Evolutionary conservation across 2,113 vertebrate species (phyloP).

Genomic region (Pteruthius melanotis): DNA sequence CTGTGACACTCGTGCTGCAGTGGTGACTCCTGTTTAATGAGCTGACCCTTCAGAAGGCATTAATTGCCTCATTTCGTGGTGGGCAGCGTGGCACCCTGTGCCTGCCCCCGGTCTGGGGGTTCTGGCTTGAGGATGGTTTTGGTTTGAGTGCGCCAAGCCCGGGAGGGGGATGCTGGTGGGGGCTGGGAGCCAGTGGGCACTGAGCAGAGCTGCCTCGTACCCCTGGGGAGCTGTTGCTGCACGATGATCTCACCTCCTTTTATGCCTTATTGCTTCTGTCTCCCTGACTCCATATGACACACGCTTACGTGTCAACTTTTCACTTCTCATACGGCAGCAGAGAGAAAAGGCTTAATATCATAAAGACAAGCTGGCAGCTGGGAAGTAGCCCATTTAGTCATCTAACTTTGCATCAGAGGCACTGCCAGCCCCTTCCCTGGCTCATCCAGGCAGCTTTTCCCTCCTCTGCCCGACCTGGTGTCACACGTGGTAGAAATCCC

Average conservation of each 20-base stretch:
- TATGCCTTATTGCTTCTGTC: constrained; percentile 66
- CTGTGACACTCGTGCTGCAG: accelerated
- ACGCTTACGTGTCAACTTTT: constrained; percentile 43
- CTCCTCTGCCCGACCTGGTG: background rate
- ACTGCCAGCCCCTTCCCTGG: background rate
- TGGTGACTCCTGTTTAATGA: background rate
- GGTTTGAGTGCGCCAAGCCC: background rate
- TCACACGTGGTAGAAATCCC: background rate
- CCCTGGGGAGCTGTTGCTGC: constrained; percentile 9
- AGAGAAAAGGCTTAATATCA: constrained; percentile 1
- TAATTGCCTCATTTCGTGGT: accelerated
- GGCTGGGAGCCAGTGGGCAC: background rate
- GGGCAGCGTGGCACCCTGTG: background rate
- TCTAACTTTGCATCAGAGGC: constrained; percentile 17
- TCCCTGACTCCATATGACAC: constrained; percentile 35
- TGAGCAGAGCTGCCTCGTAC: background rate
- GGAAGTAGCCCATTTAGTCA: constrained; percentile 39
- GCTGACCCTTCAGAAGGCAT: background rate
- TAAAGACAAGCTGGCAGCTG: constrained; percentile 23
- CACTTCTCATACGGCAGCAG: constrained; percentile 30
- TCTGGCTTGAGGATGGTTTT: background rate
- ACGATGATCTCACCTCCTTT: constrained; percentile 59
- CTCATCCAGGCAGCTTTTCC: background rate
- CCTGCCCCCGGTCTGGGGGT: background rate
- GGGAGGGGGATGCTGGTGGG: background rate